Evolutionary conservation across 1,140 invertebrate species (phyloP).

Genomic region (Whitmania pigra): DNA sequence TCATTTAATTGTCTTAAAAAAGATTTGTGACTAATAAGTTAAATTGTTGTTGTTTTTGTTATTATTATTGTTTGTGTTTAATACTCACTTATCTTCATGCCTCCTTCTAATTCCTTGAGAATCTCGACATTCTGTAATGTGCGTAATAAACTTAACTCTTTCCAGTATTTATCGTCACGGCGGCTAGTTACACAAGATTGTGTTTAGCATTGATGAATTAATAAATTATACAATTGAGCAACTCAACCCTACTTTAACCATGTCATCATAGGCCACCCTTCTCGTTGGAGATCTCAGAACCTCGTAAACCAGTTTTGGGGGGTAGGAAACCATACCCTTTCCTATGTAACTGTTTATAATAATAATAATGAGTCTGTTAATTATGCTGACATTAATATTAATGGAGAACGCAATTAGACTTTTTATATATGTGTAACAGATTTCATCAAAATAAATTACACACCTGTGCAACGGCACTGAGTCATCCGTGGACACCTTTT

Average conservation of each 20-base stretch:
- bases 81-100: slow-evolving; percentile 15
- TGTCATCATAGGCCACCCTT: slow-evolving; percentile 6
- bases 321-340: slow-evolving; percentile 11
- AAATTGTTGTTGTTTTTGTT: too few species aligned
- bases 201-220: not conserved
- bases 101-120: slow-evolving; percentile 8
- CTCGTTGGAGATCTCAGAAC: not conserved
- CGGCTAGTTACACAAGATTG: too few species aligned
- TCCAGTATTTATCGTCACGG: too few species aligned
- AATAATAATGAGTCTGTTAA: not conserved
- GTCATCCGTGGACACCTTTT: not conserved
- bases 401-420: too few species aligned
- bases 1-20: not conserved
- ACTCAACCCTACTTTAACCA: not conserved
- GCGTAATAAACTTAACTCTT: not conserved
- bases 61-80: too few species aligned
- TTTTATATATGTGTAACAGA: too few species aligned
- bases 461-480: slow-evolving; percentile 6
- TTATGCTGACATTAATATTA: too few species aligned
- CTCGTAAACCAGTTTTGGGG: slow-evolving; percentile 13
- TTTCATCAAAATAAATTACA: not conserved
- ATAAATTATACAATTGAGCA: not conserved
- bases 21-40: not conserved
- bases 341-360: slow-evolving; percentile 10
- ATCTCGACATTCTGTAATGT: slow-evolving; percentile 10